Conservation (phyloP, 2,113 vertebrate species). For the Protomyctophum bolini region DNA sequence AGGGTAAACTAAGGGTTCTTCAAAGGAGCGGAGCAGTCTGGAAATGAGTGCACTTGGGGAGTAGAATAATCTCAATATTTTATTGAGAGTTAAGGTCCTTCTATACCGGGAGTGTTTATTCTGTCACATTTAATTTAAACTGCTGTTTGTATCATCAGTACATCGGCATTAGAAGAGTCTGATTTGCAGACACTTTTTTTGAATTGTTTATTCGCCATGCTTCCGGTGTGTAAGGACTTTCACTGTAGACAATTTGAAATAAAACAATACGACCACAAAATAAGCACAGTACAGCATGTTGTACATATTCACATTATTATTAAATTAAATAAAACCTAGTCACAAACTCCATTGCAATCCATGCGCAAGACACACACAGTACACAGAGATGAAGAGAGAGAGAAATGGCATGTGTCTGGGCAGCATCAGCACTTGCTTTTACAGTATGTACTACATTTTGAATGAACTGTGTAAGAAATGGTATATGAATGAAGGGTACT, state of each 20-base stretch:
- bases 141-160: no score
- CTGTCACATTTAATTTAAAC: no score
- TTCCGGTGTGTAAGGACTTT: background rate
- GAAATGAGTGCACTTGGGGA: background rate
- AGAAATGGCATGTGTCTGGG: background rate
- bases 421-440: background rate
- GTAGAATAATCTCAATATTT: background rate
- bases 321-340: background rate
- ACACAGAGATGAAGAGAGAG: background rate
- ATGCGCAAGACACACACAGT: background rate
- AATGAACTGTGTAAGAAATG: no score
- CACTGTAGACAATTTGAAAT: slow-evolving; percentile 10
- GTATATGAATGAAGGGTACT: no score
- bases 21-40: slow-evolving; percentile 40
- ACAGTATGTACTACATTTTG: no score
- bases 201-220: no score
- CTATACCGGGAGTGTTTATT: no score
- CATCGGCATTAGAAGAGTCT: no score
- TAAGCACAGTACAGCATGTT: background rate
- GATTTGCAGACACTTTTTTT: no score
- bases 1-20: slow-evolving; percentile 15
- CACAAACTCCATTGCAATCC: background rate
- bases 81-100: slow-evolving; percentile 3
- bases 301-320: background rate
- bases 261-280: slow-evolving; percentile 7